Conservation (phyloP, 1,140 invertebrate species). For the Eufriesea mexicana region DNA sequence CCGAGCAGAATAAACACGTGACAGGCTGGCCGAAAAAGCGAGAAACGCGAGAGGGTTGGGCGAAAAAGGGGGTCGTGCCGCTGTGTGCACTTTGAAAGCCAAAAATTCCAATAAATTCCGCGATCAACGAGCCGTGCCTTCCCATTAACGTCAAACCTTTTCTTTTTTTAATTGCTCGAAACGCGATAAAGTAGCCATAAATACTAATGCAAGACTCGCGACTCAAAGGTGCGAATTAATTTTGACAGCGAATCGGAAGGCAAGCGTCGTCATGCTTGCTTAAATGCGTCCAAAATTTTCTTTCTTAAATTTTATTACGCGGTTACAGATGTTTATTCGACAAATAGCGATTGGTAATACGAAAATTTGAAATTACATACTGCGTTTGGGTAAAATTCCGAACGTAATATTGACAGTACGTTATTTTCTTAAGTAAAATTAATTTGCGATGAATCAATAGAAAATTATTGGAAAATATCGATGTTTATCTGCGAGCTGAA, state of each 20-base stretch:
- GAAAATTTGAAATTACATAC: too few relatives aligned
- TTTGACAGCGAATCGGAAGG: background rate
- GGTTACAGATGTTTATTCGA: too few relatives aligned
- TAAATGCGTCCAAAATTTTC: too few relatives aligned
- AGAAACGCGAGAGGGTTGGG: background rate
- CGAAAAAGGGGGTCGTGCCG: background rate
- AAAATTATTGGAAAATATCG: too few relatives aligned
- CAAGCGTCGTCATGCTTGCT: background rate
- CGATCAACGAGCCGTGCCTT: background rate
- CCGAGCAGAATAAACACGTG: background rate
- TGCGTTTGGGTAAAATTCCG: too few relatives aligned
- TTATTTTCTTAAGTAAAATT: too few relatives aligned
- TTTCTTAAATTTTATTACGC: too few relatives aligned
- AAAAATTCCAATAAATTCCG: constrained; percentile 2
- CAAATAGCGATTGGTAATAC: too few relatives aligned
- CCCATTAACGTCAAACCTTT: background rate
- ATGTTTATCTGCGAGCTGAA: too few relatives aligned
- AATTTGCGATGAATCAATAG: too few relatives aligned
- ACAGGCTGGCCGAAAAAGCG: background rate
- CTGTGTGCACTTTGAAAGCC: background rate
- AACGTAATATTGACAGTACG: too few relatives aligned
- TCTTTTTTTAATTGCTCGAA: background rate
- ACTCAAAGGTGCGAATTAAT: background rate
- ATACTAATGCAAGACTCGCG: background rate
- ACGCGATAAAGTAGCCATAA: background rate